Evolutionary conservation across 2,888 invertebrate genomes (phyloP).

Genomic region (Formica aserva): DNA sequence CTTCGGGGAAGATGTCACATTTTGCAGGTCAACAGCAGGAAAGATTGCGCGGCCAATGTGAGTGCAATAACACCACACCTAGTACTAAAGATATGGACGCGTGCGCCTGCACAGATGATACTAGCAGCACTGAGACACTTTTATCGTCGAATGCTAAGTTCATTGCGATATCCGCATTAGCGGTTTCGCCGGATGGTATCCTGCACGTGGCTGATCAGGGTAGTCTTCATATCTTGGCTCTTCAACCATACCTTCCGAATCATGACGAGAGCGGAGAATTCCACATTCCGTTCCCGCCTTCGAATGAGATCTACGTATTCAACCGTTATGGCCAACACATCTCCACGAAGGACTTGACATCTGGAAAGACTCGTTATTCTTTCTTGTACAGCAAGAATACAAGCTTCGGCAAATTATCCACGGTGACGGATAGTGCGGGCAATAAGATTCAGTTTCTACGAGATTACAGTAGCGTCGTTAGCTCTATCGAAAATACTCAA

Average conservation of each 20-base stretch:
- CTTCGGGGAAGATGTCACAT: slow-evolving; percentile 95
- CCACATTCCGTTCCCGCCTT: slow-evolving; percentile 96
- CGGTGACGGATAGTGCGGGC: slow-evolving; percentile 97
- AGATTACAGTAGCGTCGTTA: slow-evolving; percentile 96
- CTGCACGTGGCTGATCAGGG: slow-evolving; percentile 98
- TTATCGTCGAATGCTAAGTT: slow-evolving; percentile 96
- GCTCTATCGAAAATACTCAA: slow-evolving; percentile 97
- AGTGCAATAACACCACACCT: slow-evolving; percentile 82
- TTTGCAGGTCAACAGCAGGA: slow-evolving; percentile 96
- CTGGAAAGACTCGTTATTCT: slow-evolving; percentile 97
- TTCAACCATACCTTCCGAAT: slow-evolving; percentile 94
- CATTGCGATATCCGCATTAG: slow-evolving; percentile 94
- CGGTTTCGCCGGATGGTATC: slow-evolving; percentile 98
- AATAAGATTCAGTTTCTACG: slow-evolving; percentile 96
- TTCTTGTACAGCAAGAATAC: slow-evolving; percentile 99
- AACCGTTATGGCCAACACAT: slow-evolving; percentile 99
- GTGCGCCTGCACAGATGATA: slow-evolving; percentile 89
- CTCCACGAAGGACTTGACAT: slow-evolving; percentile 96
- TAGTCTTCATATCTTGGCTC: slow-evolving; percentile 93
- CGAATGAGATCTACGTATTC: slow-evolving; percentile 97
- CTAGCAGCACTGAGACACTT: slow-evolving; percentile 93
- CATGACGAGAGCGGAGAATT: slow-evolving; percentile 96
- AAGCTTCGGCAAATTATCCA: slow-evolving; percentile 96
- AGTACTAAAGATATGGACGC: slow-evolving; percentile 84
- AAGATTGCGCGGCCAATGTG: slow-evolving; percentile 77